phyloP scores from a whole-genome alignment of 2,888 invertebrate genomes.

The Ethmia dodecea region DNA sequence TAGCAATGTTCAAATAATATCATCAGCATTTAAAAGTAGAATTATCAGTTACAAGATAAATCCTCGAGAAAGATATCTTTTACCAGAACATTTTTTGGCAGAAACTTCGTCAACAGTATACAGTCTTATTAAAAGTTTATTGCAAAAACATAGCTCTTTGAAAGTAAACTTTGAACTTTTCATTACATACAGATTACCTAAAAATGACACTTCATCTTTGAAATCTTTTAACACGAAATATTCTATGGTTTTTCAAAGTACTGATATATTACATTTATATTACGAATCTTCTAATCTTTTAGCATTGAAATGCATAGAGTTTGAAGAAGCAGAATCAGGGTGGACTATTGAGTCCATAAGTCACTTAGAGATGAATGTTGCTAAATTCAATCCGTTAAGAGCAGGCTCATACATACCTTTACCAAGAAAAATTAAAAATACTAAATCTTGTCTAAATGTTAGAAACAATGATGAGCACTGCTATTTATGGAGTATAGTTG shows the following conservation, averaged over 20 bases:
- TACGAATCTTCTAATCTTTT: not conserved
- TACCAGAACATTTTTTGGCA: constrained; percentile 2
- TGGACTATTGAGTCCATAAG: constrained; percentile 8
- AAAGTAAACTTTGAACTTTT: constrained; percentile 4
- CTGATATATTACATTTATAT: constrained; percentile 1
- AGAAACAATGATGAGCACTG: constrained; percentile 12
- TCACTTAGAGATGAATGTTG: constrained; percentile 11
- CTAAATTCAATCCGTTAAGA: constrained; percentile 14
- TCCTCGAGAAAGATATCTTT: not conserved
- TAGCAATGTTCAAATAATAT: not conserved
- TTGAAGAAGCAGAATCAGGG: constrained; percentile 8
- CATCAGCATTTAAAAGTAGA: constrained; percentile 2
- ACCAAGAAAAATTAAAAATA: constrained; percentile 6
- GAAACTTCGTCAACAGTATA: constrained; percentile 1
- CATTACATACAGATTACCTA: constrained; percentile 2
- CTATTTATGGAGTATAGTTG: constrained; percentile 14
- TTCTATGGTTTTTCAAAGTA: not conserved
- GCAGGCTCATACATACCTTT: constrained; percentile 9
- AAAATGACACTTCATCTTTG: constrained; percentile 2
- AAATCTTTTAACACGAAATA: constrained; percentile 5
- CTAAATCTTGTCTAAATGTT: constrained; percentile 5
- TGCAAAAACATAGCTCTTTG: constrained; percentile 1
- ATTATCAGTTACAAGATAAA: constrained; percentile 3
- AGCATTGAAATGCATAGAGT: constrained; percentile 2
- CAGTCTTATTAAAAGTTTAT: not conserved